These are phyloP conservation scores for Nerophis lumbriciformis DNA, from an alignment of 2,113 vertebrate genomes.

Conservation along the genomic window DNA sequence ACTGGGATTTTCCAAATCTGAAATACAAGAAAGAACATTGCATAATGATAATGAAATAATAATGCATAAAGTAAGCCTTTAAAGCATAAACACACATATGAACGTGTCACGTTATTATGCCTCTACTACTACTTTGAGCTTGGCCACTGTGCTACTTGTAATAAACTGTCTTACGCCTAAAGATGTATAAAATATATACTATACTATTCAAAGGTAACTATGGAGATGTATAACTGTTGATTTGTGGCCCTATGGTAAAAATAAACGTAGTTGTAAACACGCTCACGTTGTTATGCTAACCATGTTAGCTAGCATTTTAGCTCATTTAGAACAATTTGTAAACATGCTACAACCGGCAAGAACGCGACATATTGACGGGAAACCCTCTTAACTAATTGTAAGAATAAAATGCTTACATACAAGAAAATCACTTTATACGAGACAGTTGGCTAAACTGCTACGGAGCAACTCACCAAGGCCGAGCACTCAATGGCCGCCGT, in stretches of 20 bases:
- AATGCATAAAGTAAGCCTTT: not conserved
- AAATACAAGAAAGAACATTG: not conserved
- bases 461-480: constrained; percentile 61
- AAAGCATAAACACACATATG: no score
- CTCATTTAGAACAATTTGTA: constrained; percentile 2
- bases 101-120: no score
- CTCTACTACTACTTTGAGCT: not conserved
- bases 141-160: not conserved
- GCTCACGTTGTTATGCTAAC: constrained; percentile 23
- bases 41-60: not conserved
- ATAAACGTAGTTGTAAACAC: constrained; percentile 52
- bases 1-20: not conserved
- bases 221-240: not conserved
- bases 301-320: constrained; percentile 27
- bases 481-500: constrained; percentile 38
- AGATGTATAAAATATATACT: not conserved
- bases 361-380: not conserved
- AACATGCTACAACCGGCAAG: not conserved
- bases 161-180: not conserved
- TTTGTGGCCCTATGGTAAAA: not conserved
- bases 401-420: not conserved
- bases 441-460: not conserved
- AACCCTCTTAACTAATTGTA: not conserved
- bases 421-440: not conserved
- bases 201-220: not conserved